A percentile compares a stretch with the other conserved stretches of the same genome.
These are phyloP conservation scores for Manacus vitellinus DNA, from an alignment of 2,113 vertebrate genomes.

Conservation along the genomic window DNA sequence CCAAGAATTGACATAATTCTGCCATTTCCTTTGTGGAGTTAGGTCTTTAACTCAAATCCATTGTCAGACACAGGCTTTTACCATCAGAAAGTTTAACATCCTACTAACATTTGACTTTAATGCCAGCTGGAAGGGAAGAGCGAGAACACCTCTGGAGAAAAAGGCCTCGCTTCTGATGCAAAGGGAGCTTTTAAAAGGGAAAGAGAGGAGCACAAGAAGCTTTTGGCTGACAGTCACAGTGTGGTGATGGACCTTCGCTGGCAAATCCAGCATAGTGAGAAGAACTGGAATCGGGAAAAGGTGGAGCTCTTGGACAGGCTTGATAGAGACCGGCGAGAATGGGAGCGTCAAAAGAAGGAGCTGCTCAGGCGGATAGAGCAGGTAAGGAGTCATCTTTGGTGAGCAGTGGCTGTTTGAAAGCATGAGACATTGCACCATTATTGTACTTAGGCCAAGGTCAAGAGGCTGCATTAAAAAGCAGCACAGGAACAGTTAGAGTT, in stretches of 20 bases:
- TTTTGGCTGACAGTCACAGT: constrained; percentile 88
- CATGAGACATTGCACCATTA: neutral
- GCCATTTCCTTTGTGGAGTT: neutral
- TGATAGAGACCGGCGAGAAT: constrained; percentile 85
- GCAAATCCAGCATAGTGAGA: constrained; percentile 91
- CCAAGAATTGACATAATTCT: neutral
- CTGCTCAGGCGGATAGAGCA: constrained; percentile 85
- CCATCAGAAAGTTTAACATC: neutral
- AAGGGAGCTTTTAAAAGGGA: constrained; percentile 78
- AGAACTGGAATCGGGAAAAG: constrained; percentile 88
- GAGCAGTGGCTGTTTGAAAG: neutral
- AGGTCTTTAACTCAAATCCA: neutral
- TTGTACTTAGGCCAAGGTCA: neutral
- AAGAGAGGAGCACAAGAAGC: constrained; percentile 86
- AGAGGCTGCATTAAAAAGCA: neutral
- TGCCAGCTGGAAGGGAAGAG: constrained; percentile 75
- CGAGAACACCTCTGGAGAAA: constrained; percentile 62
- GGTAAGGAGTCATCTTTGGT: constrained; percentile 33
- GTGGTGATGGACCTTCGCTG: constrained; percentile 89
- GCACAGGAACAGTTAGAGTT: neutral
- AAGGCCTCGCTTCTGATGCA: constrained; percentile 38
- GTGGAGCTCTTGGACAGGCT: constrained; percentile 85
- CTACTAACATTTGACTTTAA: constrained; percentile 1
- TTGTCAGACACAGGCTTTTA: neutral
- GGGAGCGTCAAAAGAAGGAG: constrained; percentile 86